A percentile compares a stretch with the other conserved stretches of the same genome.
Evolutionary conservation across 2,888 invertebrate genomes (phyloP).

Genomic region (Proisotoma minuta): DNA sequence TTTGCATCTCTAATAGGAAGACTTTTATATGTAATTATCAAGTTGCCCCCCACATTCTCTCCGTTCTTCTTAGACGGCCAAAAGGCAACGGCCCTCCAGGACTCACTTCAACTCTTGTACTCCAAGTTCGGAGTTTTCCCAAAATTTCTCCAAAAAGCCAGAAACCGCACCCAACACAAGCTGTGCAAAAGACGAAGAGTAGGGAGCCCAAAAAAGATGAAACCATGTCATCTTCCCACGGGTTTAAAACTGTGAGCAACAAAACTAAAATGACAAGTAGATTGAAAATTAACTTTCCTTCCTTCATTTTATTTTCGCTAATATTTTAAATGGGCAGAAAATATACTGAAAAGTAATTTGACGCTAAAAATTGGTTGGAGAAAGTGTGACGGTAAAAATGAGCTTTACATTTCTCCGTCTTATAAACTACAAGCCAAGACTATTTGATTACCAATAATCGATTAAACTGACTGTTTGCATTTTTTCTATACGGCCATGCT

Average conservation of each 20-base stretch:
- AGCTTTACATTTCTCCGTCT: too few relatives aligned
- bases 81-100: constrained; percentile 6
- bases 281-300: not conserved
- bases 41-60: constrained; percentile 1
- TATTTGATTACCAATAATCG: too few relatives aligned
- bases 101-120: not conserved
- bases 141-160: constrained; percentile 35
- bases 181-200: constrained; percentile 32
- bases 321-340: too few relatives aligned
- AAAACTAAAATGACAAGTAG: not conserved
- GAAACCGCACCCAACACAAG: constrained; percentile 29
- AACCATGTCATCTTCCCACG: not conserved
- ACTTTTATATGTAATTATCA: not conserved
- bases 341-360: too few relatives aligned
- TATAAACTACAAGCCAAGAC: too few relatives aligned
- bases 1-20: too few relatives aligned
- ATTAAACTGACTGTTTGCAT: too few relatives aligned
- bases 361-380: too few relatives aligned
- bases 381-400: too few relatives aligned
- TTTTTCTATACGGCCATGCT: too few relatives aligned
- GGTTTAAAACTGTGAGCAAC: not conserved
- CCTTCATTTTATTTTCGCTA: too few relatives aligned
- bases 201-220: constrained; percentile 22
- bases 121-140: constrained; percentile 26
- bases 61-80: not conserved